A percentile compares a stretch with the other conserved stretches of the same genome.
These are phyloP conservation scores for Hyposoter dolosus DNA, from an alignment of 2,888 invertebrate genomes.

Conservation along the genomic window DNA sequence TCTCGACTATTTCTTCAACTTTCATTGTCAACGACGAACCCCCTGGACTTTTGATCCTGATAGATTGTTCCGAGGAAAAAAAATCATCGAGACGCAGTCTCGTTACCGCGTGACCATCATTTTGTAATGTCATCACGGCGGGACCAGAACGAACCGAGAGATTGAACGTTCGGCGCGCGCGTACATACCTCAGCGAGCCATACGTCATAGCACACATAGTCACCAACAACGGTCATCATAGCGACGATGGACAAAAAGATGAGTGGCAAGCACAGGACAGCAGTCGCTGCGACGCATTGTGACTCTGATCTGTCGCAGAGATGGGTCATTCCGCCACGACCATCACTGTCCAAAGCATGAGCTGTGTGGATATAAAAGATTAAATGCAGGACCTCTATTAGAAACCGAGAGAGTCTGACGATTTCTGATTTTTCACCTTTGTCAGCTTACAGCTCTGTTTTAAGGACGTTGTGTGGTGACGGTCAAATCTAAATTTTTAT, in stretches of 20 bases:
- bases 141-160: constrained; percentile 14
- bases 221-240: constrained; percentile 49
- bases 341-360: constrained; percentile 27
- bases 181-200: constrained; percentile 34
- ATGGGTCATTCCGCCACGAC: constrained; percentile 23
- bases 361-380: constrained; percentile 31
- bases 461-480: no score
- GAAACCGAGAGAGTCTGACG: constrained; percentile 76
- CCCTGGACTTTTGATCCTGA: not conserved
- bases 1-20: not conserved
- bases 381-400: constrained; percentile 72
- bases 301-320: constrained; percentile 30
- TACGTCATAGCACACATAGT: constrained; percentile 41
- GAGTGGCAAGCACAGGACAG: constrained; percentile 27
- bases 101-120: constrained; percentile 11
- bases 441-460: not conserved
- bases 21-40: not conserved
- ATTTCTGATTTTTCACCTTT: constrained; percentile 54
- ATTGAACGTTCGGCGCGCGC: constrained; percentile 16
- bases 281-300: constrained; percentile 33
- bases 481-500: no score
- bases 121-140: constrained; percentile 12
- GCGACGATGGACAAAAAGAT: constrained; percentile 30
- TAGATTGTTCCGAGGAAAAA: not conserved
- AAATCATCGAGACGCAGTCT: not conserved